Percentiles rank a stretch among this genome's conserved stretches.
Conservation (phyloP, 2,113 vertebrate species). For the Todiramphus saurophagus region DNA sequence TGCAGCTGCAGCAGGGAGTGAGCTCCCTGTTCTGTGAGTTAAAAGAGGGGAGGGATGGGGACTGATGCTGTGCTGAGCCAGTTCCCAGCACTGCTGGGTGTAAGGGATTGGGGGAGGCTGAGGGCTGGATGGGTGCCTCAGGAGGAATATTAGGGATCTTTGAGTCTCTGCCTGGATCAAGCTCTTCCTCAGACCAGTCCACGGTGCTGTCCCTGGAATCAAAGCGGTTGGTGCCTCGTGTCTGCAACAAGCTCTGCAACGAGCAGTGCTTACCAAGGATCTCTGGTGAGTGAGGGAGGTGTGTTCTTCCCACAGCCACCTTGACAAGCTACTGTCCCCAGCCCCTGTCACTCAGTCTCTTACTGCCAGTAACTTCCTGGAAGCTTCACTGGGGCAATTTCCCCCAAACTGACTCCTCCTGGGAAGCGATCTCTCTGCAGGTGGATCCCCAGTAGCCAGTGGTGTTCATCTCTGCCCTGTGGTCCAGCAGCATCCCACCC, state of each 20-base stretch:
- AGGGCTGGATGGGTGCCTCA: not conserved
- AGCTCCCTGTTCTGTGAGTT: no score
- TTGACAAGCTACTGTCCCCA: no score
- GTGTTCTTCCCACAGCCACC: not conserved
- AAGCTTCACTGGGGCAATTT: rapidly evolving
- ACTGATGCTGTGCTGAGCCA: rapidly evolving
- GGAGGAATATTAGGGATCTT: rapidly evolving
- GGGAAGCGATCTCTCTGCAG: not conserved
- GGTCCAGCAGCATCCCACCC: not conserved
- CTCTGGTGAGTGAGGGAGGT: rapidly evolving
- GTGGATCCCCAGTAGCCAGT: rapidly evolving
- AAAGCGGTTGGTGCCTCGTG: not conserved
- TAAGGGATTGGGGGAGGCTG: not conserved
- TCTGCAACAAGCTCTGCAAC: not conserved
- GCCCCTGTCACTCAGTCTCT: not conserved
- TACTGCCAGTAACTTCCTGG: not conserved
- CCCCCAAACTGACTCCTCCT: not conserved
- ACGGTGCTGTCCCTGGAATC: not conserved
- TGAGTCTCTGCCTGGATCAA: not conserved
- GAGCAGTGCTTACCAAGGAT: not conserved
- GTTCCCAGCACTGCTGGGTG: not conserved
- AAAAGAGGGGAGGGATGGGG: not conserved
- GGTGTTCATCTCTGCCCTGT: not conserved
- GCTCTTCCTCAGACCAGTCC: not conserved
- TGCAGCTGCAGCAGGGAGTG: not conserved